phyloP scores from a whole-genome alignment of 1,140 invertebrate species.

The Samia ricini region DNA sequence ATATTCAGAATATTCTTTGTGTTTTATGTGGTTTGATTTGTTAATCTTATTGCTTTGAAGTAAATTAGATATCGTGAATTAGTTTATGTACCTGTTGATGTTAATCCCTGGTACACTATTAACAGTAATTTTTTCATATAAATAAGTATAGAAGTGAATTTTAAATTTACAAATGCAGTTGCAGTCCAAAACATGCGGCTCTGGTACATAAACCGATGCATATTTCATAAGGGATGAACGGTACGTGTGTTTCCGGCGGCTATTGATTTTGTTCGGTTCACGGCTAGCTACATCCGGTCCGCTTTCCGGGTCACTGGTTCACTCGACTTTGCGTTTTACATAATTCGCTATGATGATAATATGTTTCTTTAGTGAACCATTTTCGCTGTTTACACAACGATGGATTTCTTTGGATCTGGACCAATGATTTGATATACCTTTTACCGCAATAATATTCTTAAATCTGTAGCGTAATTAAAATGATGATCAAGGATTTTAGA shows the following conservation, averaged over 20 bases:
- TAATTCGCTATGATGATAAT: slow-evolving; percentile 4
- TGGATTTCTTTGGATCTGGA: background rate
- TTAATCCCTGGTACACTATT: too few species aligned
- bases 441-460: too few species aligned
- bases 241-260: slow-evolving; percentile 14
- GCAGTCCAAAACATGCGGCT: background rate
- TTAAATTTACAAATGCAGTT: background rate
- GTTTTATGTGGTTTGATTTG: too few species aligned
- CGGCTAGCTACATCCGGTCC: slow-evolving; percentile 3
- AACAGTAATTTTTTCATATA: too few species aligned
- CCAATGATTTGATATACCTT: too few species aligned
- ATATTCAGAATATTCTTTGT: too few species aligned
- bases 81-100: too few species aligned
- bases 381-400: background rate
- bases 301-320: background rate
- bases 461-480: too few species aligned
- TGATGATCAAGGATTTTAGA: too few species aligned
- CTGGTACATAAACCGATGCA: slow-evolving; percentile 9
- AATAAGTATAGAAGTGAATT: background rate
- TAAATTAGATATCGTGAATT: too few species aligned
- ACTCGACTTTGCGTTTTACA: slow-evolving; percentile 4
- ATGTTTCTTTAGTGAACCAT: background rate
- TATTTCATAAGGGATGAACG: slow-evolving; percentile 16
- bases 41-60: too few species aligned
- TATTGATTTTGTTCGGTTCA: slow-evolving; percentile 13